Evolutionary conservation across 35 echinoderm and acorn worm species (phyloP).

Genomic region (Apostichopus californicus): DNA sequence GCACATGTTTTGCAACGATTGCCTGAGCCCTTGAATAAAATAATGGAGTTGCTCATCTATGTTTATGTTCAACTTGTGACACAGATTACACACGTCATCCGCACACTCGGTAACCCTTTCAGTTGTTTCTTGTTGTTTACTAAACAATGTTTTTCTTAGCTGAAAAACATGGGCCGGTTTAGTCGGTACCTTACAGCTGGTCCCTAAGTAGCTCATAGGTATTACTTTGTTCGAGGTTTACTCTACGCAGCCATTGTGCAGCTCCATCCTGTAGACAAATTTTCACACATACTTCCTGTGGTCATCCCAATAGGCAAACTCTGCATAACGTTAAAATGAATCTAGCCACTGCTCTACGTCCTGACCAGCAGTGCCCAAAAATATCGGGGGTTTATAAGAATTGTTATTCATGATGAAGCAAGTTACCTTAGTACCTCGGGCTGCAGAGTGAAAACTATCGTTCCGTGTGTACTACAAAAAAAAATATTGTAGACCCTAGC

Average conservation of each 20-base stretch:
- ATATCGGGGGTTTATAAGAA: not conserved
- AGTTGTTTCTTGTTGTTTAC: not conserved
- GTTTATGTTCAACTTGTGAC: conserved; percentile 39
- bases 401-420: conserved; percentile 16
- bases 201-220: conserved; percentile 21
- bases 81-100: conserved; percentile 10
- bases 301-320: conserved; percentile 42
- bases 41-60: conserved; percentile 14
- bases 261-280: conserved; percentile 1
- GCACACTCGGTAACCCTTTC: conserved; percentile 46
- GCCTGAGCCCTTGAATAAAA: conserved; percentile 33
- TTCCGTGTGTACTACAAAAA: too few species aligned
- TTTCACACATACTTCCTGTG: conserved; percentile 29
- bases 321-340: conserved; percentile 1
- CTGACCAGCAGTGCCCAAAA: not conserved
- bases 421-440: too few species aligned
- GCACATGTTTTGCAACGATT: conserved; percentile 15
- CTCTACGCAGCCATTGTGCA: not conserved
- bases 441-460: too few species aligned
- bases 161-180: conserved; percentile 33
- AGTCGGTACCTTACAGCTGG: not conserved
- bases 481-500: too few species aligned
- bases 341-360: conserved; percentile 35
- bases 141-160: conserved; percentile 14
- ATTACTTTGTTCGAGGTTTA: not conserved